phyloP scores from a whole-genome alignment of 2,888 invertebrate species.

The Drosophila rubida region DNA sequence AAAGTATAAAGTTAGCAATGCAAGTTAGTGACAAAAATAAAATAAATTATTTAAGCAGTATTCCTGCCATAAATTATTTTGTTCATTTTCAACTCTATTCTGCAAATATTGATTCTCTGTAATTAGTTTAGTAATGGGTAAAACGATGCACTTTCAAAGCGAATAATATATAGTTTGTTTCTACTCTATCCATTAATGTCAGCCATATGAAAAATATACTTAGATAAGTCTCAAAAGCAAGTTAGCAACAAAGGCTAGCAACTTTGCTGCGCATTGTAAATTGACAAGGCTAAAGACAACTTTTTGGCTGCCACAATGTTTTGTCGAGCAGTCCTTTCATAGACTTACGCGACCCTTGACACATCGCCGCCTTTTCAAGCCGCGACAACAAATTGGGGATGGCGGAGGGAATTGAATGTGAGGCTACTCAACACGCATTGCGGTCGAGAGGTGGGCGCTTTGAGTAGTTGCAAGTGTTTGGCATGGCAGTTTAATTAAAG shows the following conservation, averaged over 20 bases:
- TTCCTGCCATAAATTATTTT: too few relatives aligned
- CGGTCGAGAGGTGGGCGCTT: neutral
- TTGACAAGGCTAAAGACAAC: neutral
- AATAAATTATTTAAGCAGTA: too few relatives aligned
- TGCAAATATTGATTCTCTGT: too few relatives aligned
- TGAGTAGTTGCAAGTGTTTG: neutral
- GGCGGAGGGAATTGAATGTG: neutral
- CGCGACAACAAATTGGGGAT: neutral
- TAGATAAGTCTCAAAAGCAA: too few relatives aligned
- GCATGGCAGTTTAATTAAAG: slow-evolving; percentile 23
- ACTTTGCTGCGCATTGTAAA: neutral
- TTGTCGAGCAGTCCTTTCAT: neutral
- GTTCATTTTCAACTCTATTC: too few relatives aligned
- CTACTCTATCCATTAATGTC: too few relatives aligned
- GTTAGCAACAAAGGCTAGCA: neutral
- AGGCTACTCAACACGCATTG: slow-evolving; percentile 7
- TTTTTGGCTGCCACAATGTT: neutral
- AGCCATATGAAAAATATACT: too few relatives aligned
- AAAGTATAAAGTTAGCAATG: too few relatives aligned
- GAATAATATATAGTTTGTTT: too few relatives aligned
- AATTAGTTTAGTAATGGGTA: too few relatives aligned
- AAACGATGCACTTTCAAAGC: too few relatives aligned
- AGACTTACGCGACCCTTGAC: neutral
- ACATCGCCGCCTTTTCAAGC: neutral
- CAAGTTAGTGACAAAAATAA: too few relatives aligned